Base-by-base conservation (phyloP, 1,140 invertebrate species). In the Vanessa atalanta region DNA sequence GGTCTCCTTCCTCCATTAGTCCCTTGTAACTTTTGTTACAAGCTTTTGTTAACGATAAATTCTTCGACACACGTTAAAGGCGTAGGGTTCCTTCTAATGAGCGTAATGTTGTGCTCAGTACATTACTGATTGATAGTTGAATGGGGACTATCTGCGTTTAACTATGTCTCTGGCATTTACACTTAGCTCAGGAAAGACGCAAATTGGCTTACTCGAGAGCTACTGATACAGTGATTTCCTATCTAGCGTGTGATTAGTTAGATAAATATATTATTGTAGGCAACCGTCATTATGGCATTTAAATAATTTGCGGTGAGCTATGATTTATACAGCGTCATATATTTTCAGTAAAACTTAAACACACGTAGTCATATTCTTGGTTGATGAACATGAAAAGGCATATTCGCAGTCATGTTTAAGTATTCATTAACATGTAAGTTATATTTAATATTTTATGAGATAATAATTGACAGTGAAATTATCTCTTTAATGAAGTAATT, bases 221-320 rank as follows among this genome's bases (percentile, higher is more conserved):
- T 55, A 23, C 9, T 43, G 48, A 51, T 37, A 61, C 23, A 61
- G 57, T 31, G 15, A 16, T 16, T 15, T 53, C 8, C 37, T 43
- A 43, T 43, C 37, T 43, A 43, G 7, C 37, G 3, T 9, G 9
- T 9, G 37, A 43, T 43, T 43, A 43, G 37, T 43, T 43, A 43
- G 37, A 43, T 43, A 43, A 43, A 43, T 43, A 9, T 43, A 43
- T 5, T 43, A 43, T 37, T 5, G 4, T 43, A 43, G 37, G 3
- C 9, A 43, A 8, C 9, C 37, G 37, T 8, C 31, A 83, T 86
- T 86, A 88, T 79, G 78, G 84, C 72, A 83, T 86, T 88, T 83
- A 86, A 86, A 88, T 86, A 86, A 83, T 84, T 83, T 81, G 75
- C 77, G 79, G 73, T 74, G 67, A 70, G 72, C 78, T 84, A 72